These are phyloP conservation scores for Bellardia bayeri DNA, from an alignment of 2,888 invertebrate genomes.

Conservation along the genomic window DNA sequence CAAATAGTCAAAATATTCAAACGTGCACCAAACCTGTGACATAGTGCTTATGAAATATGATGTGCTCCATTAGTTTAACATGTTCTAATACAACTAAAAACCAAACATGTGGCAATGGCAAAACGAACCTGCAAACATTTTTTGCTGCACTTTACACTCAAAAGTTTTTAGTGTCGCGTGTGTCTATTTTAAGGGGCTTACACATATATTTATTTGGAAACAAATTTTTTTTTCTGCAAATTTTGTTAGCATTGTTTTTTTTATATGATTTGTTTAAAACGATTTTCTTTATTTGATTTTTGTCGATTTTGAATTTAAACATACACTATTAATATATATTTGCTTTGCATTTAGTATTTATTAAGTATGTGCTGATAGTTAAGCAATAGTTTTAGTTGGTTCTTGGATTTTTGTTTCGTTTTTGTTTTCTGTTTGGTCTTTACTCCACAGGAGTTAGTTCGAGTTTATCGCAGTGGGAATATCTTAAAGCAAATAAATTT, in stretches of 20 bases:
- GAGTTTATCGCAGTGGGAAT: slow-evolving; percentile 66
- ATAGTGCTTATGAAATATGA: slow-evolving; percentile 33
- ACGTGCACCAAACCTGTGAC: not conserved
- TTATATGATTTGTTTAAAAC: slow-evolving; percentile 10
- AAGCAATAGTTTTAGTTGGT: slow-evolving; percentile 20
- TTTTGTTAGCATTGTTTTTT: not conserved
- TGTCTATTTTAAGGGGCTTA: slow-evolving; percentile 16
- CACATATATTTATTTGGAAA: not conserved
- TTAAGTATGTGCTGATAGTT: slow-evolving; percentile 61
- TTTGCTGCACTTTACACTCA: slow-evolving; percentile 31
- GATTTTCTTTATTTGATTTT: slow-evolving; percentile 11
- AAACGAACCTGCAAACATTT: slow-evolving; percentile 16
- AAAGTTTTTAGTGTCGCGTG: slow-evolving; percentile 38
- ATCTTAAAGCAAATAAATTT: slow-evolving; percentile 55
- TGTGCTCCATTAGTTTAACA: slow-evolving; percentile 48
- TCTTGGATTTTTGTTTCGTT: slow-evolving; percentile 27
- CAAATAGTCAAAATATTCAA: slow-evolving; percentile 1
- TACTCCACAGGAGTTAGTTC: slow-evolving; percentile 61
- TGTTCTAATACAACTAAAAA: slow-evolving; percentile 26
- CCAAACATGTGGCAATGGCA: slow-evolving; percentile 17
- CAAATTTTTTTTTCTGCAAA: not conserved
- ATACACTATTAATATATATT: slow-evolving; percentile 29
- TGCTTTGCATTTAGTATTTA: slow-evolving; percentile 42
- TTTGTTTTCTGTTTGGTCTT: slow-evolving; percentile 21
- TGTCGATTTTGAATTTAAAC: slow-evolving; percentile 12